phyloP scores from a whole-genome alignment of 2,888 invertebrate genomes.

The Cylloceria caligata region DNA sequence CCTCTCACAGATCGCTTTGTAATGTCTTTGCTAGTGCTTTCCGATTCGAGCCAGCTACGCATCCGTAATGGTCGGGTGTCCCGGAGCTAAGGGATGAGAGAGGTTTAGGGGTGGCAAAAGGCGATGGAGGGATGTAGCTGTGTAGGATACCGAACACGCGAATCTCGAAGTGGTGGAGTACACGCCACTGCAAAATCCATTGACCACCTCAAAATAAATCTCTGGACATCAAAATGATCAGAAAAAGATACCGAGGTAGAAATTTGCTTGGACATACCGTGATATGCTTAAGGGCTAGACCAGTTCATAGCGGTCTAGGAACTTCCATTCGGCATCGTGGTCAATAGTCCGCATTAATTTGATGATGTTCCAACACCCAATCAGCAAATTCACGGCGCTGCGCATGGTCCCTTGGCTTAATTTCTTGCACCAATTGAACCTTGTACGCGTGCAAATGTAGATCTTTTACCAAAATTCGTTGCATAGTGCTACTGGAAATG shows the following conservation, averaged over 20 bases:
- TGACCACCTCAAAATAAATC: not conserved
- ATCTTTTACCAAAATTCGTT: no score
- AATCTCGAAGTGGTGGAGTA: slow-evolving; percentile 43
- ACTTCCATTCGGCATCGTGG: no score
- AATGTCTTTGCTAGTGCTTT: slow-evolving; percentile 83
- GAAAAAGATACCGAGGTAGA: not conserved
- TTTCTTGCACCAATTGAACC: no score
- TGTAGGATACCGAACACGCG: slow-evolving; percentile 20
- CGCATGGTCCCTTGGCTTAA: no score
- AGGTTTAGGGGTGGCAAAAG: slow-evolving; percentile 30
- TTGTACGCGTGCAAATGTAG: no score
- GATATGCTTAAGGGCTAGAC: no score
- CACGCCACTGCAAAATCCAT: not conserved
- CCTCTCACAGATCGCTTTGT: slow-evolving; percentile 81
- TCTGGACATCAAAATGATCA: not conserved
- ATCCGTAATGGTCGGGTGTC: slow-evolving; percentile 72
- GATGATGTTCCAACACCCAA: no score
- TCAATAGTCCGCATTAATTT: no score
- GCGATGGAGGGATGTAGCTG: slow-evolving; percentile 42
- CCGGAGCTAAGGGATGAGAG: slow-evolving; percentile 22
- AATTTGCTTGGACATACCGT: not conserved
- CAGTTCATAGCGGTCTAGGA: no score
- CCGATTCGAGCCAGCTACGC: slow-evolving; percentile 76
- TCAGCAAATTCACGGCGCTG: no score
- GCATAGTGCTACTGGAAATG: no score